Percentiles rank a stretch among this genome's conserved stretches.
Conservation (phyloP, 2,888 invertebrate species). For the Eupelmus urozonus region DNA sequence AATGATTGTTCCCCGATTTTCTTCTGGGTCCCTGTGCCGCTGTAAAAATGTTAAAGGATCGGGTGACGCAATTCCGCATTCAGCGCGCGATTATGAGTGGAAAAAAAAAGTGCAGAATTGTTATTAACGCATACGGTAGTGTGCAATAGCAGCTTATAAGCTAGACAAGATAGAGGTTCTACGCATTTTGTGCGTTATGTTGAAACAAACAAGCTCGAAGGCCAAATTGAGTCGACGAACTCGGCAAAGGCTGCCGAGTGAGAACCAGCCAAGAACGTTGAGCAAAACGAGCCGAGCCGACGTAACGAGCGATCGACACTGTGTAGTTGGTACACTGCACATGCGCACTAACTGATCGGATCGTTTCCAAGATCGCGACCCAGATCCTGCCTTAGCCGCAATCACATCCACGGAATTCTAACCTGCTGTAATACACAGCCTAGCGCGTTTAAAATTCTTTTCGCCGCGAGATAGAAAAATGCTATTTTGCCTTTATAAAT, state of each 20-base stretch:
- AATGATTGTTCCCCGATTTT: too few relatives aligned
- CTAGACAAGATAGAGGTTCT: background rate
- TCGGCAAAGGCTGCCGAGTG: constrained; percentile 26
- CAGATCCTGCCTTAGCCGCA: constrained; percentile 14
- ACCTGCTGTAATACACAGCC: too few relatives aligned
- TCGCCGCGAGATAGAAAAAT: too few relatives aligned
- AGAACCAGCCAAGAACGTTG: constrained; percentile 45
- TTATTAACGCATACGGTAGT: background rate
- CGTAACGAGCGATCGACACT: constrained; percentile 40
- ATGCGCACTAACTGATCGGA: constrained; percentile 23
- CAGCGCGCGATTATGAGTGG: constrained; percentile 12
- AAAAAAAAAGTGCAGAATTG: background rate
- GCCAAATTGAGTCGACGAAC: constrained; percentile 43
- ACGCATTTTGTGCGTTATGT: constrained; percentile 16
- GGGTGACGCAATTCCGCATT: constrained; percentile 21
- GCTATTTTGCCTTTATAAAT: too few relatives aligned
- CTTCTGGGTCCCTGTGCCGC: too few relatives aligned
- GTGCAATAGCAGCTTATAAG: background rate
- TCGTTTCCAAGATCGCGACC: constrained; percentile 49
- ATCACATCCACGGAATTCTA: constrained; percentile 15
- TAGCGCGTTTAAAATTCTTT: too few relatives aligned
- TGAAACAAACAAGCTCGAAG: constrained; percentile 47
- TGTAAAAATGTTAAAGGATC: too few relatives aligned
- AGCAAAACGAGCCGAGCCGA: constrained; percentile 43
- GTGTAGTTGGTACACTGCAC: constrained; percentile 7